phyloP scores from a whole-genome alignment of 2,113 vertebrate species.

The Sinocyclocheilus anophthalmus region DNA sequence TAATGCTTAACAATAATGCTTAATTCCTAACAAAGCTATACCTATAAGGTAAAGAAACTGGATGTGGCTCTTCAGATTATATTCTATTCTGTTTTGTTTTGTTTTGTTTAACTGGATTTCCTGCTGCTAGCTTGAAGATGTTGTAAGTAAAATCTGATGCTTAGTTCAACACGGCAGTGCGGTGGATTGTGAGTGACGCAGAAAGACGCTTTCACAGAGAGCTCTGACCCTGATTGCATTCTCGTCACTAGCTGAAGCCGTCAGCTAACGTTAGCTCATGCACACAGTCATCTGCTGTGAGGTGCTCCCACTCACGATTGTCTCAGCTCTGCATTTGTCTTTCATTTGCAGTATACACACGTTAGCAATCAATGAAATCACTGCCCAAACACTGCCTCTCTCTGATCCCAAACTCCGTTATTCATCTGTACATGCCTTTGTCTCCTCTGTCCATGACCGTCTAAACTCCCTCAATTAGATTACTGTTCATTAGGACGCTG shows the following conservation, averaged over 20 bases:
- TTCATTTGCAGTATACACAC: constrained; percentile 18
- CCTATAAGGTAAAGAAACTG: background rate
- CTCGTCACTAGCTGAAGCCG: constrained; percentile 15
- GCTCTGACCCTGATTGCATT: background rate
- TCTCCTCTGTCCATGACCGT: constrained; percentile 70
- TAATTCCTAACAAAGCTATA: background rate
- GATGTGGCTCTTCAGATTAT: background rate
- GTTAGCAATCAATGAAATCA: constrained; percentile 19
- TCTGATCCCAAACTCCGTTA: constrained; percentile 57
- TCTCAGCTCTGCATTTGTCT: constrained; percentile 22
- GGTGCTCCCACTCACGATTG: background rate
- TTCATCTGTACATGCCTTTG: constrained; percentile 57
- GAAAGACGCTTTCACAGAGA: constrained; percentile 12
- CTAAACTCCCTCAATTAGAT: constrained; percentile 74
- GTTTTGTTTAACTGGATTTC: background rate
- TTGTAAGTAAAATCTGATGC: background rate
- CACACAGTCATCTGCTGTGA: background rate
- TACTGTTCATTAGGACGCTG: constrained; percentile 74
- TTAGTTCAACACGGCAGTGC: background rate
- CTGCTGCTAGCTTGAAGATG: background rate
- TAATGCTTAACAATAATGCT: background rate
- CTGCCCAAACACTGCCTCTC: constrained; percentile 53
- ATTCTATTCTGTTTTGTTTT: background rate
- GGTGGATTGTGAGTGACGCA: constrained; percentile 6
- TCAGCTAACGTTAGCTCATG: constrained; percentile 32